Conservation (phyloP, 64 coral and sea anemone genomes). For the Exaiptasia diaphana region DNA sequence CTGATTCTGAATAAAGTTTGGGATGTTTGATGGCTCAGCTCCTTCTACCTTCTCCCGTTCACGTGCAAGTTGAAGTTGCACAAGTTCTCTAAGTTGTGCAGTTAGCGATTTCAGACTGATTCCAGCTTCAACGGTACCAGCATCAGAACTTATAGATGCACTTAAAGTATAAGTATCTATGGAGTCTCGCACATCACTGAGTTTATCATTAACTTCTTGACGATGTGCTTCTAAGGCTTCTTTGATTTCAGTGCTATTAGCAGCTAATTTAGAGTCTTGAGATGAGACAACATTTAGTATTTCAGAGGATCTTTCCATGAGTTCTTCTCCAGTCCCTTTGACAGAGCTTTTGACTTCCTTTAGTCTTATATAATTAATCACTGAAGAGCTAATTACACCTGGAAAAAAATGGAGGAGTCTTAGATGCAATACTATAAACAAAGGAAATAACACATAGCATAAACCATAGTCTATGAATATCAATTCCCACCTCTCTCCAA, state of each 20-base stretch:
- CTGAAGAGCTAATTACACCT: conserved; percentile 87
- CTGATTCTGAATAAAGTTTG: not conserved
- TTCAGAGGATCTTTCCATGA: conserved; percentile 69
- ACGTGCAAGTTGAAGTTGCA: not conserved
- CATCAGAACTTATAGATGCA: conserved; percentile 21
- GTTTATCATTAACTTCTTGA: conserved; percentile 29
- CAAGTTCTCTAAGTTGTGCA: conserved; percentile 15
- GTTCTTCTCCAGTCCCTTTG: conserved; percentile 56
- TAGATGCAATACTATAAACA: not conserved
- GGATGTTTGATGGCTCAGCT: not conserved
- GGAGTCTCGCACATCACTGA: conserved; percentile 24
- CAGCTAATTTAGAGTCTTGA: conserved; percentile 29
- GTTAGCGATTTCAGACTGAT: conserved; percentile 13
- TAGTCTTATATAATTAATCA: conserved; percentile 77
- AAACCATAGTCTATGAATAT: not conserved
- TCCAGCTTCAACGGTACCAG: conserved; percentile 2
- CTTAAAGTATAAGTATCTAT: conserved; percentile 45
- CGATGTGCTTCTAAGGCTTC: conserved; percentile 28
- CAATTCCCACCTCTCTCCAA: too few relatives aligned
- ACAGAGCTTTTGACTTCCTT: conserved; percentile 91
- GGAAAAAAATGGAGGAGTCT: not conserved
- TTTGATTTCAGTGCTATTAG: conserved; percentile 10
- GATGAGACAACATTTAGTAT: conserved; percentile 11
- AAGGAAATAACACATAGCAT: not conserved
- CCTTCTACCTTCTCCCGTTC: not conserved